Evolutionary conservation across 2,113 vertebrate species (phyloP), one percentile per base, ranked within the genome.

Genomic region (Ibidorhyncha struthersii): DNA sequence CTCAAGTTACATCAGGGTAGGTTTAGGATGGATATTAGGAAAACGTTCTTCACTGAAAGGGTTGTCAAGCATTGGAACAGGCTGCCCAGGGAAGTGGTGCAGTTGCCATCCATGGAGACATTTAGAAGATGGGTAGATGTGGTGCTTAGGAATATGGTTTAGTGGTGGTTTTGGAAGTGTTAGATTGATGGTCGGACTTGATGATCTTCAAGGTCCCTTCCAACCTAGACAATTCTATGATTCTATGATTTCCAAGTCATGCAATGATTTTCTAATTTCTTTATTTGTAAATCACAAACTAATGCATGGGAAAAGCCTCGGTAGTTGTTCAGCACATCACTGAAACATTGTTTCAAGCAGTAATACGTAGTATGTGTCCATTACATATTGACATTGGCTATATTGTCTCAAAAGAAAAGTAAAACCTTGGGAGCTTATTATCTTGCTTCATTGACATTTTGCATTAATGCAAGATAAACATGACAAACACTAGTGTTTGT

Each of bases 401-500:
- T 79, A 36, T 85, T 9, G 8, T 22, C 19, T 72, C 65, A 52
- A 70, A 83, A 70, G 6, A 23, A 25, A 8, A 70, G 6, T 47
- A 58, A 61, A 81, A 70, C 2, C 6, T 49, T 38, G 15, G 38
- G 26, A 27, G 5, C 4, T 1, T 22, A 52, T 45, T 82, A 13
- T 38, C 26, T 56, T 52, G 8, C 58, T 90, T 91, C 14, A 55
- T 58, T 81, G 41, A 55, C 5, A 30, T 89, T 83, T 88, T 66
- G 34, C 10, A 26, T 32, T 70, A 41, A 8, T 43, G 29, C 38
- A 12, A 5, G 36, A 62, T 61, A 45, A 69, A 70, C 86, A 53
- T 34, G 8, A 5, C 34, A 53, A n/a, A 26, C 0, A 1, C 1
- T 74, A 36, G 4, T 70, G 32, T 70, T 45, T 66, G 7, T 26